phyloP scores from a whole-genome alignment of 2,888 invertebrate species.

The Cataglyphis albicans region DNA sequence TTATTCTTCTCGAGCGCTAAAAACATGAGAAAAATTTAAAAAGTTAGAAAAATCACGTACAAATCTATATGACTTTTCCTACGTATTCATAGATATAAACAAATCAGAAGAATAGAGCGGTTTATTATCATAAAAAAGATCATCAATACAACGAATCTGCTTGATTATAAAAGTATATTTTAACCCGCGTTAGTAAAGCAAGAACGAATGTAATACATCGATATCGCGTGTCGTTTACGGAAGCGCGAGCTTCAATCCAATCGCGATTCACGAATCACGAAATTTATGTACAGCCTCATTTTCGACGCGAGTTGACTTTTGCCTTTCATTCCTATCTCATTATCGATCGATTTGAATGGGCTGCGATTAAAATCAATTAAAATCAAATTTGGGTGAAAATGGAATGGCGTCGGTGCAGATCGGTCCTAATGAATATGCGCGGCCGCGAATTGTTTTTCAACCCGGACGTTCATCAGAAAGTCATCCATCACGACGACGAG shows the following conservation, averaged over 20 bases:
- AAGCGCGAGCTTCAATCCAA: not conserved
- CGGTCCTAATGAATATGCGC: slow-evolving; percentile 26
- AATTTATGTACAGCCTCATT: not conserved
- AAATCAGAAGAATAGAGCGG: not conserved
- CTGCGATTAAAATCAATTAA: slow-evolving; percentile 35
- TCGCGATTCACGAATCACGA: not conserved
- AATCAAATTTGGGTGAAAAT: slow-evolving; percentile 13
- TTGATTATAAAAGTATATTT: not conserved
- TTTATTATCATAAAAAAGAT: not conserved
- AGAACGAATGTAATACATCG: not conserved
- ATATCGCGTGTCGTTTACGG: not conserved
- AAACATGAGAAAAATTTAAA: not conserved
- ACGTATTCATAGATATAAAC: not conserved
- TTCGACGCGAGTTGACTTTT: not conserved
- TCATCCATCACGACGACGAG: slow-evolving; percentile 22
- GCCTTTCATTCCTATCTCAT: slow-evolving; percentile 6
- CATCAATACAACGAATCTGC: not conserved
- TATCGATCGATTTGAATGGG: slow-evolving; percentile 2
- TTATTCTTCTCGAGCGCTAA: slow-evolving; percentile 12
- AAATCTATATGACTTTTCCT: not conserved
- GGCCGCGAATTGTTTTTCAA: slow-evolving; percentile 32
- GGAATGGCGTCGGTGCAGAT: not conserved
- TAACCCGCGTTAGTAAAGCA: not conserved
- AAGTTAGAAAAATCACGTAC: not conserved
- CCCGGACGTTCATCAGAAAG: slow-evolving; percentile 32